These are phyloP conservation scores for Rhagologus leucostigma DNA, from an alignment of 2,113 vertebrate species.

Conservation along the genomic window DNA sequence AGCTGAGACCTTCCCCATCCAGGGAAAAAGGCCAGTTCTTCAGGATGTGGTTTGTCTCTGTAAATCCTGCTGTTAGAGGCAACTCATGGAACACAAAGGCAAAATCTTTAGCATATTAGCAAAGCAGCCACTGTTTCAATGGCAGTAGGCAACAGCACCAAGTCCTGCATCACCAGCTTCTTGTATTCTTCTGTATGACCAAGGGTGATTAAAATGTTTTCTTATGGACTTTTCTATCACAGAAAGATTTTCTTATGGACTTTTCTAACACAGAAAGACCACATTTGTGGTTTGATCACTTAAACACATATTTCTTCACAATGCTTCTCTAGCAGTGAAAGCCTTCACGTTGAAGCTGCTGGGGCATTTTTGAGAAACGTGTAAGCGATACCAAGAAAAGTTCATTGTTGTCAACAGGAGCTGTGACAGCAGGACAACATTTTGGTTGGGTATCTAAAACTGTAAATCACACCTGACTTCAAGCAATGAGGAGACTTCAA, in stretches of 20 bases:
- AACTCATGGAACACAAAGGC: not conserved
- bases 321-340: not conserved
- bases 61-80: not conserved
- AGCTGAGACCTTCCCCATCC: not conserved
- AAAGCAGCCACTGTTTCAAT: not conserved
- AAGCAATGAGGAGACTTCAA: not conserved
- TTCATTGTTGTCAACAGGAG: not conserved
- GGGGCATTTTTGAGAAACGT: not conserved
- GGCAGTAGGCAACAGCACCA: not conserved
- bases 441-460: not conserved
- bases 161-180: not conserved
- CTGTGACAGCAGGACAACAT: not conserved
- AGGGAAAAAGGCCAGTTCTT: not conserved
- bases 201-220: not conserved
- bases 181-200: not conserved
- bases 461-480: not conserved
- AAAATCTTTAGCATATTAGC: not conserved
- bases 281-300: not conserved
- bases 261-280: accelerated
- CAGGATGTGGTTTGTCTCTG: not conserved
- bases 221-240: accelerated
- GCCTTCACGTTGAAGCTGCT: accelerated
- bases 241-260: not conserved
- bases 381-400: not conserved
- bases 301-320: not conserved